Conservation (phyloP, 35 echinoderm and acorn worm genomes). For the Heliocidaris tuberculata region DNA sequence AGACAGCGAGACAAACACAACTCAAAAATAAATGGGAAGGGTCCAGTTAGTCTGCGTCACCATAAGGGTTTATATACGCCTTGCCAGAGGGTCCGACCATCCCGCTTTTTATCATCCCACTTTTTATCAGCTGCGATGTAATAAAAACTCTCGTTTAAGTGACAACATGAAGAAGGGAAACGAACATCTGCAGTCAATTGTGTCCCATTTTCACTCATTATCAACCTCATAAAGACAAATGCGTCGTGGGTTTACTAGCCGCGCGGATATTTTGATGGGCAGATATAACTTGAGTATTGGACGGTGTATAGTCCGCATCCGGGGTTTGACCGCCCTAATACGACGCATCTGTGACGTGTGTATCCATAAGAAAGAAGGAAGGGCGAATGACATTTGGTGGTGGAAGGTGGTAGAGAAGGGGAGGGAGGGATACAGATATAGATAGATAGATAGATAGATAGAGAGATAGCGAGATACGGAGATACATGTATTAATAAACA, state of each 20-base stretch:
- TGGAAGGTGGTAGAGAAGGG: neutral
- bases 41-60: neutral
- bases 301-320: neutral
- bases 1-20: neutral
- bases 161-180: neutral
- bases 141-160: neutral
- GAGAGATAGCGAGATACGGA: too few relatives aligned
- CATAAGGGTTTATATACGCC: neutral
- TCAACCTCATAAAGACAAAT: neutral
- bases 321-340: neutral
- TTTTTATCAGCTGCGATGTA: neutral
- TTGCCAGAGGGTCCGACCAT: neutral
- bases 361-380: neutral
- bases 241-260: neutral
- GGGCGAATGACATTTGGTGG: neutral
- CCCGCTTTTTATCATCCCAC: neutral
- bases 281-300: neutral
- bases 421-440: neutral
- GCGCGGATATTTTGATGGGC: neutral
- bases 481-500: neutral
- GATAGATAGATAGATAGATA: neutral
- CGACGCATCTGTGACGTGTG: neutral
- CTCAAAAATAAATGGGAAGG: neutral
- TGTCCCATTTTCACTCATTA: neutral
- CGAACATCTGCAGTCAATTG: constrained; percentile 1